A percentile compares a stretch with the other conserved stretches of the same genome.
Conservation (phyloP, 2,888 invertebrate genomes). For the Copidosoma aretas region DNA sequence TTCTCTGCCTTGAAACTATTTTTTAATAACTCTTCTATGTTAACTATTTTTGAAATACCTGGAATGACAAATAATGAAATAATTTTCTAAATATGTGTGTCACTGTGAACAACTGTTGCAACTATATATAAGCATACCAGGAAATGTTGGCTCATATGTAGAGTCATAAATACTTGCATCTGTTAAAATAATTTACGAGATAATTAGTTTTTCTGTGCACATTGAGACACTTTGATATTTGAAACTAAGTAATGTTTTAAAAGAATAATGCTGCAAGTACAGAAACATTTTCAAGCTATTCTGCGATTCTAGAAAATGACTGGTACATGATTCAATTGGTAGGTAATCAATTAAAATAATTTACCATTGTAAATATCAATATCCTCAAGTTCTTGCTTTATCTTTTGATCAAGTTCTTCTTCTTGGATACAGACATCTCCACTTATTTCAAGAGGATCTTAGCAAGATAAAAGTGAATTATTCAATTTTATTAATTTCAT, state of each 20-base stretch:
- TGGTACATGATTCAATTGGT: too few species aligned
- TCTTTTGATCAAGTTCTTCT: conserved; percentile 3
- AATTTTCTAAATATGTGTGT: neutral
- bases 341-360: neutral
- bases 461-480: too few species aligned
- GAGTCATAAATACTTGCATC: too few species aligned
- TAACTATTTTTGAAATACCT: conserved; percentile 3
- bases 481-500: neutral
- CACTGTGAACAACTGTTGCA: too few species aligned
- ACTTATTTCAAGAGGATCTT: conserved; percentile 13
- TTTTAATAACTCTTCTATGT: conserved; percentile 11
- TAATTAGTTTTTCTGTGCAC: neutral
- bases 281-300: too few species aligned
- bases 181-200: too few species aligned
- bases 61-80: neutral
- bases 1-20: neutral
- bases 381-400: conserved; percentile 8
- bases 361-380: neutral
- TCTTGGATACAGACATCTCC: conserved; percentile 8
- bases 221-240: too few species aligned
- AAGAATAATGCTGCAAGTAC: too few species aligned
- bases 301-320: too few species aligned
- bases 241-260: too few species aligned
- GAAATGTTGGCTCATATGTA: too few species aligned
- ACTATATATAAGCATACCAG: too few species aligned